Conservation (phyloP, 1,140 invertebrate species). For the Drosophila trapezifrons region DNA sequence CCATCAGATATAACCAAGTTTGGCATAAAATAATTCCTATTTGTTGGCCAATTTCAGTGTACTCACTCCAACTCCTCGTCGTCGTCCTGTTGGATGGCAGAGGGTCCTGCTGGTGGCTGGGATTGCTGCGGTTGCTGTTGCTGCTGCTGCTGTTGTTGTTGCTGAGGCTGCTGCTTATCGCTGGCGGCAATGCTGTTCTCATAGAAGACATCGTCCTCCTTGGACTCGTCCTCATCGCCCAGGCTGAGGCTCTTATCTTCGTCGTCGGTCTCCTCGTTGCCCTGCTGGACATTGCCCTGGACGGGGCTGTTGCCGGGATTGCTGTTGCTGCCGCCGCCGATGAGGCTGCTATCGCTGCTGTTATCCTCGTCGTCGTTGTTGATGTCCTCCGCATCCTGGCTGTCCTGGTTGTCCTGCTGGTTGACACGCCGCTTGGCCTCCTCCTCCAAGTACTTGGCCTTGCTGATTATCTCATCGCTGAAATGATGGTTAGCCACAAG, state of each 20-base stretch:
- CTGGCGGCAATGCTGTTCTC: constrained; percentile 86
- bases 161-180: constrained; percentile 63
- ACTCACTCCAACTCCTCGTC: constrained; percentile 85
- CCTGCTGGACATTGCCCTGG: constrained; percentile 79
- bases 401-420: constrained; percentile 75
- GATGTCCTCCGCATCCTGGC: constrained; percentile 72
- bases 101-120: constrained; percentile 30
- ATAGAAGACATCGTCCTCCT: constrained; percentile 90
- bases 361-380: constrained; percentile 80
- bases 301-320: constrained; percentile 35
- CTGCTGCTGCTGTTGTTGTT: constrained; percentile 56
- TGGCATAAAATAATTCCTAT: neutral
- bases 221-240: constrained; percentile 85
- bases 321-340: constrained; percentile 16
- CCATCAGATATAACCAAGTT: neutral
- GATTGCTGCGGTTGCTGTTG: constrained; percentile 44
- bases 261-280: constrained; percentile 72
- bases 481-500: constrained; percentile 12
- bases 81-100: constrained; percentile 85
- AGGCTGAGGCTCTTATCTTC: constrained; percentile 75
- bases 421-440: constrained; percentile 83
- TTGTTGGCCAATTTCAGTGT: neutral
- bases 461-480: constrained; percentile 89
- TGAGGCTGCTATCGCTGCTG: constrained; percentile 54
- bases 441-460: constrained; percentile 86